Conservation (phyloP, 2,797 vertebrate species). For the Phataginus tricuspis region DNA sequence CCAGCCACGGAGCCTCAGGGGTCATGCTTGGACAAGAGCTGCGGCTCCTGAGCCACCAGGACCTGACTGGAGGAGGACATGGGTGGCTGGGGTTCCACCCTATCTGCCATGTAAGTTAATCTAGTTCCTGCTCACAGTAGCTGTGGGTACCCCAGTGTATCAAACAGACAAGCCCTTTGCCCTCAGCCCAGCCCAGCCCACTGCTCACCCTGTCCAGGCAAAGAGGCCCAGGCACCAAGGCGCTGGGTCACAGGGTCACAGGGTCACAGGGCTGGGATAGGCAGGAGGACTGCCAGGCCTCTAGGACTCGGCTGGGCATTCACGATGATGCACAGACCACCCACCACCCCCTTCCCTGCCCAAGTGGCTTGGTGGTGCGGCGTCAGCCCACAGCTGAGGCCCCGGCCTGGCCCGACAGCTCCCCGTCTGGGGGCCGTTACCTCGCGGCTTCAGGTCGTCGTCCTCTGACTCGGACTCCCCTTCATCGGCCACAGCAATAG, state of each 20-base stretch:
- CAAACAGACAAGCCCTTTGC: accelerated
- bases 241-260: too few relatives aligned
- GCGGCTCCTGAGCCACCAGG: background rate
- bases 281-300: background rate
- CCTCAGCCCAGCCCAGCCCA: background rate
- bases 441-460: constrained; percentile 98
- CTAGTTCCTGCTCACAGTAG: accelerated
- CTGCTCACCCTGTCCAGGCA: accelerated
- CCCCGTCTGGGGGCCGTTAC: constrained; percentile 79
- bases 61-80: accelerated
- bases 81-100: background rate
- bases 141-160: accelerated
- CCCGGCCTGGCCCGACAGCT: background rate
- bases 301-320: background rate
- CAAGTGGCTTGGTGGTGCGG: accelerated
- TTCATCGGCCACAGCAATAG: constrained; percentile 97
- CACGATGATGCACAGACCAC: accelerated
- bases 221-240: accelerated
- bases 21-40: background rate
- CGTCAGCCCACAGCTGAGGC: accelerated
- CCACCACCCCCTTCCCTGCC: accelerated
- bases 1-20: background rate
- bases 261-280: accelerated
- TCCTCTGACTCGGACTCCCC: constrained; percentile 98
- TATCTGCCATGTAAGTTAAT: accelerated